These are phyloP conservation scores for Cotesia typhae DNA, from an alignment of 1,140 invertebrate genomes.

Conservation along the genomic window DNA sequence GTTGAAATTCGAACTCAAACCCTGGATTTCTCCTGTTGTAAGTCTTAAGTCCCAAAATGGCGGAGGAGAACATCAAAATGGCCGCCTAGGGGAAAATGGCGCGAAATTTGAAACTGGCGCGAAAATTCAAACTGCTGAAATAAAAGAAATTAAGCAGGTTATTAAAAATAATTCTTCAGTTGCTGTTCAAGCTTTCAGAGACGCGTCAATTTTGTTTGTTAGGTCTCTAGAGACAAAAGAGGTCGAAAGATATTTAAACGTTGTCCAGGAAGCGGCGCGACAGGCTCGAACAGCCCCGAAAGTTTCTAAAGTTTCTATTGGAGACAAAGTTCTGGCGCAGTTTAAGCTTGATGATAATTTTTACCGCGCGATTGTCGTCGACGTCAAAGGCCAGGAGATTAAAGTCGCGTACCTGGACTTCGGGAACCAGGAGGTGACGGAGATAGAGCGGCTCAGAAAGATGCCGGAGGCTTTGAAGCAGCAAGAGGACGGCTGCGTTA, in stretches of 20 bases:
- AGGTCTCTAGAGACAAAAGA: conserved; percentile 43
- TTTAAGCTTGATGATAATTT: conserved; percentile 51
- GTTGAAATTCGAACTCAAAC: too few species aligned
- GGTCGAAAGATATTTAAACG: conserved; percentile 42
- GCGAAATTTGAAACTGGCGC: too few species aligned
- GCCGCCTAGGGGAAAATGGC: not conserved
- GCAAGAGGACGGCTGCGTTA: conserved; percentile 38
- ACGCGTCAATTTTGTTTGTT: conserved; percentile 44
- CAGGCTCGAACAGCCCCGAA: conserved; percentile 43
- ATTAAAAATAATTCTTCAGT: conserved; percentile 42
- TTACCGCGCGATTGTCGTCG: conserved; percentile 55
- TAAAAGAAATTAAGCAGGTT: not conserved
- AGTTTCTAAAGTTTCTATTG: conserved; percentile 40
- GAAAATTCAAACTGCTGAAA: not conserved
- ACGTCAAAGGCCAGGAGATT: conserved; percentile 43
- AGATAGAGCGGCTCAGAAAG: conserved; percentile 43
- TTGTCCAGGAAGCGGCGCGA: conserved; percentile 52
- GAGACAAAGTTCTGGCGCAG: conserved; percentile 53
- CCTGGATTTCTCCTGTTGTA: too few species aligned
- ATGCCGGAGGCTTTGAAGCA: conserved; percentile 51
- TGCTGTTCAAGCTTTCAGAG: conserved; percentile 43
- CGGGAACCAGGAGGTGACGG: conserved; percentile 49
- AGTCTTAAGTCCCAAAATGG: too few species aligned
- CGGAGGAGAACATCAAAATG: too few species aligned
- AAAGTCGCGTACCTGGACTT: conserved; percentile 55